Evolutionary conservation across 1,140 invertebrate genomes (phyloP).

Genomic region (Xylocopa sonorina): DNA sequence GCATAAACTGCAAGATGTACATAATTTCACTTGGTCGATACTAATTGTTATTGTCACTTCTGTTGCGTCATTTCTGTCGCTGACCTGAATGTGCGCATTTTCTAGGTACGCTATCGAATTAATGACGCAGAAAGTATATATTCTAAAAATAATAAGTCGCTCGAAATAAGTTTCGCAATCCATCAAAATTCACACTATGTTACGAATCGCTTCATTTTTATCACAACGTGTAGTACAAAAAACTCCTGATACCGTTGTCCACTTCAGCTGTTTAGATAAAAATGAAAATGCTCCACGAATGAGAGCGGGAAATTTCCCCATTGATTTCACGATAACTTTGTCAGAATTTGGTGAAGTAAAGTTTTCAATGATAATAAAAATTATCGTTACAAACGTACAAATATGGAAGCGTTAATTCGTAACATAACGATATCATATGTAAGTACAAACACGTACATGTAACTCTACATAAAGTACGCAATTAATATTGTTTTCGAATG

Average conservation of each 20-base stretch:
- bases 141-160: slow-evolving; percentile 25
- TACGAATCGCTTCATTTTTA: slow-evolving; percentile 23
- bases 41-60: background rate
- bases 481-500: too few species aligned
- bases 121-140: background rate
- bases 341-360: background rate
- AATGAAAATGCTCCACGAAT: background rate
- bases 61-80: too few species aligned
- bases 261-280: background rate
- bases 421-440: too few species aligned
- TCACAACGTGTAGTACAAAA: background rate
- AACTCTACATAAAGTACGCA: too few species aligned
- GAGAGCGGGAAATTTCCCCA: background rate
- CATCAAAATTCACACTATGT: slow-evolving; percentile 14
- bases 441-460: too few species aligned
- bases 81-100: background rate
- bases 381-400: too few species aligned
- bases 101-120: background rate
- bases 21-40: background rate
- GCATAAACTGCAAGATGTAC: background rate
- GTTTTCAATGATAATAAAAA: background rate
- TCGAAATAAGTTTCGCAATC: slow-evolving; percentile 23
- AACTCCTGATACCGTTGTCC: background rate
- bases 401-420: too few species aligned
- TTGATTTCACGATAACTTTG: background rate